Conservation (phyloP, 2,888 invertebrate genomes). For the Cosmopolites sordidus region DNA sequence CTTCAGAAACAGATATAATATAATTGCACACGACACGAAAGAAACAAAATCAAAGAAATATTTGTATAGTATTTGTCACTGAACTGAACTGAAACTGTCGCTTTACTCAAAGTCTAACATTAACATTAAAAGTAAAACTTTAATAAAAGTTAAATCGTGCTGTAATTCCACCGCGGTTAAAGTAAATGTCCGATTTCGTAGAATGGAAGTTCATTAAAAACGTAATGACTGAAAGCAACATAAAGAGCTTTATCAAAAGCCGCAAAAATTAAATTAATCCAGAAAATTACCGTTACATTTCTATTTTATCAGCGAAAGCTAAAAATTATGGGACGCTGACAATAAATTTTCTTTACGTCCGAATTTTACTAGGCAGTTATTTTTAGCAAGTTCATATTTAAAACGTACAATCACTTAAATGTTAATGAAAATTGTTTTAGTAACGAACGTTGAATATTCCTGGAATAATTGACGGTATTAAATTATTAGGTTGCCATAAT, state of each 20-base stretch:
- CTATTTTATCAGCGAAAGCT: conserved; percentile 21
- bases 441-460: too few species aligned
- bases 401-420: background rate
- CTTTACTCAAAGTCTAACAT: too few species aligned
- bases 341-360: conserved; percentile 19
- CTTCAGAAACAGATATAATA: too few species aligned
- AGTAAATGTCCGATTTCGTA: conserved; percentile 1
- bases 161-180: background rate
- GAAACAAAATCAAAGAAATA: too few species aligned
- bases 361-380: conserved; percentile 1
- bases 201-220: conserved; percentile 4
- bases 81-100: too few species aligned
- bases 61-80: too few species aligned
- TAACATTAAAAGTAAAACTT: too few species aligned
- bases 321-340: conserved; percentile 21
- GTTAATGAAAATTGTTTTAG: too few species aligned
- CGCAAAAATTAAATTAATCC: conserved; percentile 23
- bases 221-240: background rate
- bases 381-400: background rate
- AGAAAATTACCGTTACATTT: conserved; percentile 17
- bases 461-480: too few species aligned
- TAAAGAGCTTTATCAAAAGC: conserved; percentile 10
- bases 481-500: too few species aligned
- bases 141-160: background rate
- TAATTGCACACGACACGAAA: too few species aligned